Evolutionary conservation across 1,140 invertebrate species (phyloP).

Genomic region (Nasonia longicornis): DNA sequence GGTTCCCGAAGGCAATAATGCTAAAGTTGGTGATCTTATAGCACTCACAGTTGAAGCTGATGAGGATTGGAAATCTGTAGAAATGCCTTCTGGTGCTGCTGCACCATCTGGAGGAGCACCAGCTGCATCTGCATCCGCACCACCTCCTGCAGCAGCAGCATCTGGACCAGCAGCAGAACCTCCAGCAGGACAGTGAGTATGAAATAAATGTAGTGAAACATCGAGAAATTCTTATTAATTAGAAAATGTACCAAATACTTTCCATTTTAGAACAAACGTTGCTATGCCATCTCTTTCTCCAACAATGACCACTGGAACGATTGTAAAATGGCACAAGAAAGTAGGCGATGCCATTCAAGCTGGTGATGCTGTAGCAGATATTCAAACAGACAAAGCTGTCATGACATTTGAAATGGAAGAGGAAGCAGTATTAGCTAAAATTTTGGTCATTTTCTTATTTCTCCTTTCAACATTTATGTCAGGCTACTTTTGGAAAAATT

Average conservation of each 20-base stretch:
- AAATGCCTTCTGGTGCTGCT: constrained; percentile 54
- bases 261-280: constrained; percentile 58
- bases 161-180: constrained; percentile 55
- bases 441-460: constrained; percentile 66
- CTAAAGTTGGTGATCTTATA: constrained; percentile 87
- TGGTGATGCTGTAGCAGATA: constrained; percentile 95
- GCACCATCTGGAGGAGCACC: constrained; percentile 54
- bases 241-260: neutral
- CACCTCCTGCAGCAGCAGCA: constrained; percentile 30
- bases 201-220: neutral
- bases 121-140: constrained; percentile 50
- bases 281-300: constrained; percentile 94
- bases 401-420: constrained; percentile 99
- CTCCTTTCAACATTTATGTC: constrained; percentile 1
- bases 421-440: constrained; percentile 96
- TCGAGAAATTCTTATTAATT: neutral
- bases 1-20: constrained; percentile 55
- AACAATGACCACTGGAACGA: constrained; percentile 98
- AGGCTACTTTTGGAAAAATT: neutral
- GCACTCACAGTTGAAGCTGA: constrained; percentile 87
- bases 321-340: constrained; percentile 98
- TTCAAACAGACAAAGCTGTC: constrained; percentile 99
- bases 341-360: constrained; percentile 85
- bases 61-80: constrained; percentile 63
- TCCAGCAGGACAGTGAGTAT: constrained; percentile 60